Base-by-base conservation (phyloP, 2,888 invertebrate species). In the Autographa pulchrina region DNA sequence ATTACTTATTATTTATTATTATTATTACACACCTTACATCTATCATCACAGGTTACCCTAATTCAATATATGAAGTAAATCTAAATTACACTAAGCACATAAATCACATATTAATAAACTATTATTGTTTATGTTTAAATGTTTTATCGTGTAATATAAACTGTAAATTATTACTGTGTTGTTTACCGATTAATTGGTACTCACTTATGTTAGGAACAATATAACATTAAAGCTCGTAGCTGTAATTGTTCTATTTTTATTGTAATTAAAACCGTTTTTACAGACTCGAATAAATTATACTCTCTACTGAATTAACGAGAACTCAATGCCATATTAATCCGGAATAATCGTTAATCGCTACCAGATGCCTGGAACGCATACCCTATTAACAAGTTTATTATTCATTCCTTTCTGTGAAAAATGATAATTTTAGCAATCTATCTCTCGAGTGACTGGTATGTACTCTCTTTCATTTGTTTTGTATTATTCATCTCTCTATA, bases 331-430 rank as follows among this genome's bases (percentile, higher is more conserved):
- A 56, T 25, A 56, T 56, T 56, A 56, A 56, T 56, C 20, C 54
- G 54, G 54, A 56, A 25, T 56, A 56, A 56, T 56, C 18, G 54
- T 13, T 20, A 56, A 56, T 56, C 20, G 54, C 54, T 56, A 56
- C 20, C 25, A 56, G 54, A 25, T 56, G 13, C 20, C 25, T 56
- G 13, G 20, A 56, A 56, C 54, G 20, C 25, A 25, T 25, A 25
- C 54, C 13, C 20, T 11, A 3, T 20, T 13, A 25, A 20, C 8
- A 9, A 2, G 25, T 25, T 11, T 56, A 25, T 20, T 56, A 56
- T 56, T 56, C 25, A 25, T 20, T 56, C 54, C 3, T 13, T 56
- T 20, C 54, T 25, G 20, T 56, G 20, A 25, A 20, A 20, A 48
- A 48, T n/a, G 3, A n/a, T n/a, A 48, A 16, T 48, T 48, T 16